These are phyloP conservation scores for Chinchilla lanigera DNA, from an alignment of 2,113 vertebrate species.

Conservation along the genomic window DNA sequence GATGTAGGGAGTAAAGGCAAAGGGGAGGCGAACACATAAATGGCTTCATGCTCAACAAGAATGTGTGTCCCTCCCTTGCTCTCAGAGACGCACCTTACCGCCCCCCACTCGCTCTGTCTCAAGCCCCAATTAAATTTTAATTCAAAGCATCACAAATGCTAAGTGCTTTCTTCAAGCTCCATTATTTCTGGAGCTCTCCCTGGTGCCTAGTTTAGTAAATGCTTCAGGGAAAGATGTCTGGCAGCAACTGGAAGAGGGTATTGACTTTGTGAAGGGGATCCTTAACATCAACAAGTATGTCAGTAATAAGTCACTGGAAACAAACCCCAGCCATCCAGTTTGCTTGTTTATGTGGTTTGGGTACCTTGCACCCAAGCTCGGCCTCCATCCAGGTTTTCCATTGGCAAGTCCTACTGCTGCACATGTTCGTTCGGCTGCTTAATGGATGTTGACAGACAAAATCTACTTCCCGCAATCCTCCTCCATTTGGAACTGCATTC, in stretches of 20 bases:
- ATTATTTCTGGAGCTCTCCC: slow-evolving; percentile 61
- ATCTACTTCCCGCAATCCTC: neutral
- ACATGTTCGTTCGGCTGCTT: neutral
- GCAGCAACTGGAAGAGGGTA: neutral
- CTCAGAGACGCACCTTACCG: neutral
- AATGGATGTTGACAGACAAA: neutral
- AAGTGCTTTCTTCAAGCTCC: slow-evolving; percentile 57
- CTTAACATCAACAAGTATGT: slow-evolving; percentile 16
- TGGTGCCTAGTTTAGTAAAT: slow-evolving; percentile 46
- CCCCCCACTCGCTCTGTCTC: neutral
- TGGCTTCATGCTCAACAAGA: neutral
- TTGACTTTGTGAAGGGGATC: slow-evolving; percentile 44
- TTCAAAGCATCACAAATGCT: slow-evolving; percentile 1
- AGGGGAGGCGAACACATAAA: neutral
- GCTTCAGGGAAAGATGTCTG: slow-evolving; percentile 36
- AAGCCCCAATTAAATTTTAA: slow-evolving; percentile 68
- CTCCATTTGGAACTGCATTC: neutral
- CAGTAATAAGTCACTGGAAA: neutral
- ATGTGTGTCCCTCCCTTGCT: neutral
- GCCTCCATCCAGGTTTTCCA: neutral
- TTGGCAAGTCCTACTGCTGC: neutral
- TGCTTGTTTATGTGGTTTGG: slow-evolving; percentile 11
- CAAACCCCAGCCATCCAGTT: neutral
- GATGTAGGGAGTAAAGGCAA: neutral
- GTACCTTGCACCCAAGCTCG: neutral